Conservation (phyloP, 2,888 invertebrate species). For the Tortrix viridana region DNA sequence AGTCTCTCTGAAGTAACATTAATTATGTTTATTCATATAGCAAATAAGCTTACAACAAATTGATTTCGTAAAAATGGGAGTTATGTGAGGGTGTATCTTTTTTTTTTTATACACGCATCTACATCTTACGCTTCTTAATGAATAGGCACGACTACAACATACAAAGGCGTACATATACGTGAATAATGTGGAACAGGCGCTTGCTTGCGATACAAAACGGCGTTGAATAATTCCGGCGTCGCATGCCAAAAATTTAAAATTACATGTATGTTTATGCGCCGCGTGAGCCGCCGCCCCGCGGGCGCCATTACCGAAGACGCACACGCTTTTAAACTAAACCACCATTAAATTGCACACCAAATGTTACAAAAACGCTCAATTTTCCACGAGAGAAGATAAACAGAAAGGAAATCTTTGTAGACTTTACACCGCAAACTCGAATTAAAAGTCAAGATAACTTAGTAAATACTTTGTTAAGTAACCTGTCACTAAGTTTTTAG, state of each 20-base stretch:
- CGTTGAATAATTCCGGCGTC: conserved; percentile 60
- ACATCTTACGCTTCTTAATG: conserved; percentile 10
- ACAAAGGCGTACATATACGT: conserved; percentile 48
- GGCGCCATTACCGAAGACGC: conserved; percentile 63
- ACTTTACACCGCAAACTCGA: conserved; percentile 19
- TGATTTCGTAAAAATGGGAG: no score
- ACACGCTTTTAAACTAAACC: conserved; percentile 71
- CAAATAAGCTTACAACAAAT: no score
- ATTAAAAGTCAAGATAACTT: conserved; percentile 18
- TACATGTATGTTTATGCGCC: conserved; percentile 59
- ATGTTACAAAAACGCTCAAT: conserved; percentile 52
- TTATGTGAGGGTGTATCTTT: no score
- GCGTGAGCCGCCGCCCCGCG: conserved; percentile 52
- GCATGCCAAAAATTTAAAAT: conserved; percentile 68
- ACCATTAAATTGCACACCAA: conserved; percentile 59
- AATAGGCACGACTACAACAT: conserved; percentile 37
- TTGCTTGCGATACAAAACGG: conserved; percentile 56
- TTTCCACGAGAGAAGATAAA: conserved; percentile 42
- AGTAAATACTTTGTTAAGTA: conserved; percentile 21
- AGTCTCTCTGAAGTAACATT: no score
- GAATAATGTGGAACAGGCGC: conserved; percentile 43
- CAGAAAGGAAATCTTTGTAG: conserved; percentile 8
- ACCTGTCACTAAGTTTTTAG: conserved; percentile 14
- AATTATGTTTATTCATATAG: no score
- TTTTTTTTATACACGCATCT: not conserved